A percentile compares a stretch with the other conserved stretches of the same genome.
Evolutionary conservation across 2,113 vertebrate genomes (phyloP).

Genomic region (Nyctibius bracteatus): DNA sequence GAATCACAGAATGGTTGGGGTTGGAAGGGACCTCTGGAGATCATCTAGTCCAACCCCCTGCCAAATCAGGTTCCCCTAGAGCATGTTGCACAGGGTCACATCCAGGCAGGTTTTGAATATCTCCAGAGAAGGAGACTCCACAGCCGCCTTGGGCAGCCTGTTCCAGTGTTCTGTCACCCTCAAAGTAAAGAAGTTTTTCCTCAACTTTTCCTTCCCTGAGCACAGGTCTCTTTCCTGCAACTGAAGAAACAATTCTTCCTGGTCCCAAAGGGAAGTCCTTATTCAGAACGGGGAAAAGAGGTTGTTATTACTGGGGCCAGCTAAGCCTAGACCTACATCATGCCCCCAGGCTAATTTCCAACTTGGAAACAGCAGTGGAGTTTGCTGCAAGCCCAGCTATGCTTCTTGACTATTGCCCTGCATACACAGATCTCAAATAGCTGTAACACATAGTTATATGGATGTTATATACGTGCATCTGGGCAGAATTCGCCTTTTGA

Average conservation of each 20-base stretch:
- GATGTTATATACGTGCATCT: fast-evolving
- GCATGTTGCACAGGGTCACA: too few relatives aligned
- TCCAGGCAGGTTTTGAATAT: too few relatives aligned
- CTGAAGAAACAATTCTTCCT: neutral
- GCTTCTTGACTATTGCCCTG: fast-evolving
- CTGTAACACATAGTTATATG: fast-evolving
- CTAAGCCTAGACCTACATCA: neutral
- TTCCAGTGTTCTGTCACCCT: too few relatives aligned
- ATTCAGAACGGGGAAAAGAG: neutral
- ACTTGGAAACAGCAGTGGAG: neutral
- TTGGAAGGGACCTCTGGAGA: too few relatives aligned
- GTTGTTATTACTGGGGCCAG: neutral
- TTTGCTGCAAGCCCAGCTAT: neutral
- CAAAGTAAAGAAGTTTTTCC: too few relatives aligned
- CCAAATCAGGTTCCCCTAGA: too few relatives aligned
- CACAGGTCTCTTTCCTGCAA: neutral
- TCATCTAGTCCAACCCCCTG: too few relatives aligned
- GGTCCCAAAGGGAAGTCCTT: neutral
- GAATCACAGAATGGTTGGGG: too few relatives aligned
- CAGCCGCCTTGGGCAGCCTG: too few relatives aligned
- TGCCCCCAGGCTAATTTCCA: neutral
- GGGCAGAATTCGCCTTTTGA: neutral
- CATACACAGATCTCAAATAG: neutral
- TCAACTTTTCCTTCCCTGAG: too few relatives aligned
- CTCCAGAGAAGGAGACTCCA: too few relatives aligned